These are phyloP conservation scores for Dufourea novaeangliae DNA, from an alignment of 1,140 invertebrate genomes.

Conservation along the genomic window DNA sequence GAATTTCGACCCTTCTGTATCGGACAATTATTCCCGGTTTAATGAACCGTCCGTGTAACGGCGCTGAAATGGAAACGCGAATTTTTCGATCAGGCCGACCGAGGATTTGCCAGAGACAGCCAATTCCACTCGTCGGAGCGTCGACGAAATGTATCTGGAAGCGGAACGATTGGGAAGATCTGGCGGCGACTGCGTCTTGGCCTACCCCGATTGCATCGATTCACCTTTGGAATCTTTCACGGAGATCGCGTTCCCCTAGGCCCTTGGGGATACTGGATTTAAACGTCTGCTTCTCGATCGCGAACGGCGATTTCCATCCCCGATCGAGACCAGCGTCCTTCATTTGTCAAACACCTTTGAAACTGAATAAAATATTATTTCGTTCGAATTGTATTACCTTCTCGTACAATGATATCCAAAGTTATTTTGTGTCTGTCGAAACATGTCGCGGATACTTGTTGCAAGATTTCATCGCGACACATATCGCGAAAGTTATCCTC, in stretches of 20 bases:
- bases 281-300: not conserved
- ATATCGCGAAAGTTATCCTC: not conserved
- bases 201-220: slow-evolving; percentile 75
- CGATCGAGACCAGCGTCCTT: not conserved
- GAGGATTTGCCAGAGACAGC: slow-evolving; percentile 71
- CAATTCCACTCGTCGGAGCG: slow-evolving; percentile 69
- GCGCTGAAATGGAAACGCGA: slow-evolving; percentile 26
- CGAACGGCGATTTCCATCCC: not conserved
- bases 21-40: not conserved
- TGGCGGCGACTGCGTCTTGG: slow-evolving; percentile 72
- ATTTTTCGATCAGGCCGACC: slow-evolving; percentile 74
- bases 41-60: not conserved
- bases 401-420: no score
- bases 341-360: not conserved
- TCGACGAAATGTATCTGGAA: slow-evolving; percentile 76
- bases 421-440: no score
- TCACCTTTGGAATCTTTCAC: slow-evolving; percentile 78
- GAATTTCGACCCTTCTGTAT: not conserved
- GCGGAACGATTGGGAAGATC: slow-evolving; percentile 76
- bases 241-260: slow-evolving; percentile 70
- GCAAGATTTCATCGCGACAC: no score
- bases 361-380: not conserved
- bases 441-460: not conserved
- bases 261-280: slow-evolving; percentile 46
- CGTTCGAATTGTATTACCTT: not conserved